Percentiles rank a stretch among this genome's conserved stretches.
These are phyloP conservation scores for Bombus ignitus DNA, from an alignment of 1,140 invertebrate genomes.

Conservation along the genomic window DNA sequence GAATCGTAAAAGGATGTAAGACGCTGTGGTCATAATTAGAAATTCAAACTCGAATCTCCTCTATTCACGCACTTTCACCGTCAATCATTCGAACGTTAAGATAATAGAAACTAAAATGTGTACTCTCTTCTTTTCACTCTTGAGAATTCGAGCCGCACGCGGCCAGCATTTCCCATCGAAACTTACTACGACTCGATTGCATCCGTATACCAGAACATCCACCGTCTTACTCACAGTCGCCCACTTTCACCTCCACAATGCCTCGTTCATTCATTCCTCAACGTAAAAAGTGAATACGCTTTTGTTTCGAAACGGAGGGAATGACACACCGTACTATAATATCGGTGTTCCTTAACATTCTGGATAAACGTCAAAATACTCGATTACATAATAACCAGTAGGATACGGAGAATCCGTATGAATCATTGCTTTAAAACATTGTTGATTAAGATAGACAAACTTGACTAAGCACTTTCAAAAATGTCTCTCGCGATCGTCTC, in stretches of 20 bases:
- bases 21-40: background rate
- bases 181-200: background rate
- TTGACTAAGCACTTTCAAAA: background rate
- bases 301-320: background rate
- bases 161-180: background rate
- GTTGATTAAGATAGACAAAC: background rate
- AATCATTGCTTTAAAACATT: background rate
- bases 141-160: background rate
- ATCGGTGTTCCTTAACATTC: background rate
- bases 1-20: background rate
- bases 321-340: background rate
- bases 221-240: background rate
- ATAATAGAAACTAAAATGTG: background rate
- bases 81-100: background rate
- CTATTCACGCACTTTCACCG: background rate
- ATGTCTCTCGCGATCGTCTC: background rate
- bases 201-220: background rate
- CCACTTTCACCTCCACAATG: slow-evolving; percentile 3
- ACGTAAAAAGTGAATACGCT: background rate
- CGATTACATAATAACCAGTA: background rate
- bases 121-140: background rate
- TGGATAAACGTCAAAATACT: background rate
- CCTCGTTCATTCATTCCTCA: background rate
- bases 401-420: background rate
- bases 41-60: background rate